phyloP scores from a whole-genome alignment of 2,113 vertebrate genomes.

The Gorsachius goisagi region DNA sequence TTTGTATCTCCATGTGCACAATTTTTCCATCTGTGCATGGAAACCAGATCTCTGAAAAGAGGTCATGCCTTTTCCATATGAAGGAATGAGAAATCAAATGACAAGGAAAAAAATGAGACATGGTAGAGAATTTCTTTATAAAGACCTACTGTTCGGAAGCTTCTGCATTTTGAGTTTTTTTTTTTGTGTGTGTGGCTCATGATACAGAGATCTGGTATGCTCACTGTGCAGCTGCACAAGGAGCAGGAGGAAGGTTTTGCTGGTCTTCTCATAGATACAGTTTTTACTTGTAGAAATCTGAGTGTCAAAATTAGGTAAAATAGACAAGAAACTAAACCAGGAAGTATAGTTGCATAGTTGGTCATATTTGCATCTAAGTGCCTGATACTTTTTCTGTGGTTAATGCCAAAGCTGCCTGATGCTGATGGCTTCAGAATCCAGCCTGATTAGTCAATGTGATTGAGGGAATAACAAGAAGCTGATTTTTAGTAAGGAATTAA shows the following conservation, averaged over 20 bases:
- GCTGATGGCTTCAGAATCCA: not conserved
- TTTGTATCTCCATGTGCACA: rapidly evolving
- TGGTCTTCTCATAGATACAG: not conserved
- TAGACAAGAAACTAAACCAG: not conserved
- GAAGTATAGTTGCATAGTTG: not conserved
- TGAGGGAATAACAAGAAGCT: not conserved
- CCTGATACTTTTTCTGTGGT: not conserved
- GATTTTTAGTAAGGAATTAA: not conserved
- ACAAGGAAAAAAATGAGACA: not conserved
- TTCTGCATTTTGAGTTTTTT: not conserved
- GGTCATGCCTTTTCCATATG: not conserved
- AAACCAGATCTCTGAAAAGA: not conserved
- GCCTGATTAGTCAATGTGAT: not conserved
- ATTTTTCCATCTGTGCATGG: not conserved
- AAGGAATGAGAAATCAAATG: not conserved
- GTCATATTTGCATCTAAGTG: not conserved
- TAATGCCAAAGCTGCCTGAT: not conserved
- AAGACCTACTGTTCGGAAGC: not conserved
- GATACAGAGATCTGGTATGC: not conserved
- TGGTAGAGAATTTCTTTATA: not conserved
- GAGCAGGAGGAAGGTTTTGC: not conserved
- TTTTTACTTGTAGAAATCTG: not conserved
- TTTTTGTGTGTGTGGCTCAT: not conserved
- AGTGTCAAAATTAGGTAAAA: not conserved
- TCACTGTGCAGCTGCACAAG: not conserved